Conservation (phyloP, 2,113 vertebrate genomes). For the Isurus oxyrinchus region DNA sequence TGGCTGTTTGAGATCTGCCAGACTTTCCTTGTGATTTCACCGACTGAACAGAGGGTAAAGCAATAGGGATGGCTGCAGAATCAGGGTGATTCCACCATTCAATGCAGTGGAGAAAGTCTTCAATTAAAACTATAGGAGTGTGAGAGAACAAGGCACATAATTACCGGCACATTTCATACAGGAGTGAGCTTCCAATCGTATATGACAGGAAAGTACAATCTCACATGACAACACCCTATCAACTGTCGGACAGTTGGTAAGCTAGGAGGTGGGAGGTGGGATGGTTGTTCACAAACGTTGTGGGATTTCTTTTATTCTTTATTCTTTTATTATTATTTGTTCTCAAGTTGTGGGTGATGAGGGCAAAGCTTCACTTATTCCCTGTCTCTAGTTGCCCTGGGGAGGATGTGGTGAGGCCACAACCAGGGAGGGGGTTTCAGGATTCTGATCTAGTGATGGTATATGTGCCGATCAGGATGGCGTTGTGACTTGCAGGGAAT, state of each 20-base stretch:
- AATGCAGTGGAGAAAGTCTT: neutral
- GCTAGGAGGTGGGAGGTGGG: too few species aligned
- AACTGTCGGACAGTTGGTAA: too few species aligned
- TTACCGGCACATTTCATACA: neutral
- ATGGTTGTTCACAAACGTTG: neutral
- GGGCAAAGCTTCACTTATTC: neutral
- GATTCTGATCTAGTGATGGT: neutral
- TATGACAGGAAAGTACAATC: neutral
- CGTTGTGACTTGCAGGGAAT: neutral
- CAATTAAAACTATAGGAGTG: too few species aligned
- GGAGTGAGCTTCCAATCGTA: neutral
- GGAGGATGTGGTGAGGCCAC: neutral
- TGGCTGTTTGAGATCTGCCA: neutral
- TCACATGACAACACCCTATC: neutral
- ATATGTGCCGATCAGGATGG: neutral
- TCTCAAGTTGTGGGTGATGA: too few species aligned
- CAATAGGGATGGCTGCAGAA: neutral
- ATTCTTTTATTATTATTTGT: too few species aligned
- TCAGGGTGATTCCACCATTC: neutral
- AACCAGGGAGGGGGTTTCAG: neutral
- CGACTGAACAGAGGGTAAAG: neutral
- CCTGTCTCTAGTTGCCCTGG: neutral
- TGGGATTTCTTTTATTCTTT: neutral
- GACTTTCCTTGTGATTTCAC: neutral
- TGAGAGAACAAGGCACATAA: neutral